Evolutionary conservation across 2,888 invertebrate genomes (phyloP), one percentile per base, ranked within the genome.

Genomic region (Andrena bucephala): DNA sequence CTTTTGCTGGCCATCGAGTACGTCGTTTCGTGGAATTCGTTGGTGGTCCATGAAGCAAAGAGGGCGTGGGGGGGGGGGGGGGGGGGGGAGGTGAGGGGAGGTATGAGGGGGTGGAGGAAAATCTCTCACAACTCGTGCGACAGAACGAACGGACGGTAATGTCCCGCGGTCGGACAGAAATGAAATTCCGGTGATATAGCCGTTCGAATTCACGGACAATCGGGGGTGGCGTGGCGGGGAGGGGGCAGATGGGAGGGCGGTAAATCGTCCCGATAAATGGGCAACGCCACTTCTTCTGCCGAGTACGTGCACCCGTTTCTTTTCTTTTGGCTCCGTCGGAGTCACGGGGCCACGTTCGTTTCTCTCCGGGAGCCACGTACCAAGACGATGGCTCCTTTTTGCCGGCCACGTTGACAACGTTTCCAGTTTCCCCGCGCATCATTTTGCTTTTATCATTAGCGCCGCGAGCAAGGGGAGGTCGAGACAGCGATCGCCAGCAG

Each of bases 111-210:
- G 52, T 13, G 63, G 50, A 68, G 77, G 74, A 81, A 86, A 88
- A 87, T 87, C 78, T 82, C 77, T 81, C 86, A 72, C 80, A 81
- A 79, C 83, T 82, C 74, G 81, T 77, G 87, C 83, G 86, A 84
- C 83, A 81, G 87, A 87, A 87, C 85, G 89, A 90, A 91, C 90
- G 89, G 90, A 90, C 89, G 91, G 89, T 92, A 92, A 92, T 91
- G 90, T 89, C 83, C 83, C 85, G 84, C 80, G 85, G 76, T 88
- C 83, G 87, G 90, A 90, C 90, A 91, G 92, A 92, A 92, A 92
- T 92, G 91, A 92, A 92, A 92, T 92, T 92, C 90, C 86, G 86
- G 89, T 91, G 92, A 92, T 92, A 92, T 92, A 91, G 91, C 91
- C 87, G 91, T 91, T 91, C 88, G 90, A 87, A 90, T 88, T 80